A percentile compares a stretch with the other conserved stretches of the same genome.
These are phyloP conservation scores for Phaetusa simplex DNA, from an alignment of 2,113 vertebrate genomes.

Conservation along the genomic window DNA sequence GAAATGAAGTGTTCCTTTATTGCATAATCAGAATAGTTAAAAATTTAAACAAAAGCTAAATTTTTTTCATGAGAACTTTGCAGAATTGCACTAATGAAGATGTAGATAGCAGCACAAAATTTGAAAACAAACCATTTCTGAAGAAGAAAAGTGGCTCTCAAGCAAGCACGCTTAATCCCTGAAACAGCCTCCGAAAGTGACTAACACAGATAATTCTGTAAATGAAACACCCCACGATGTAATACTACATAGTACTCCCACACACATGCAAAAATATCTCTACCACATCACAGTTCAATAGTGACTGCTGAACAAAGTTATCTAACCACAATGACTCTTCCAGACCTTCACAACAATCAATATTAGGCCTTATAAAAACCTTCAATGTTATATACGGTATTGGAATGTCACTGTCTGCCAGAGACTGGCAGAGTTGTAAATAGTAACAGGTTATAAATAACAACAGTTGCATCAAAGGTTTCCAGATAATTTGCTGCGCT, in stretches of 20 bases:
- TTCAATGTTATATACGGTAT: neutral
- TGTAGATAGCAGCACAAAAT: neutral
- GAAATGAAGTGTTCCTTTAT: neutral
- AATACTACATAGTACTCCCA: neutral
- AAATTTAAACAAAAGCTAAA: neutral
- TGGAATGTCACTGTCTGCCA: neutral
- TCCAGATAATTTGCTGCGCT: neutral
- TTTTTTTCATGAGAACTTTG: neutral
- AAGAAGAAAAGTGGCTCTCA: no score
- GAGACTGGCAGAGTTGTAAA: neutral
- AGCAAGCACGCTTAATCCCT: neutral
- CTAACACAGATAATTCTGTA: neutral
- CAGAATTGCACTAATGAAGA: neutral
- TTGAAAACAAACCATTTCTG: neutral
- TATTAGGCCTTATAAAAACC: neutral
- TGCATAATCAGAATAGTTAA: neutral
- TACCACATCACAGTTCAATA: neutral
- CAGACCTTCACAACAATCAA: neutral
- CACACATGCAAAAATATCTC: neutral
- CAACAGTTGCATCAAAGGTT: neutral
- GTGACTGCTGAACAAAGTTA: neutral
- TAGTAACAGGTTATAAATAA: slow-evolving; percentile 9
- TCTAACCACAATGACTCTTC: neutral
- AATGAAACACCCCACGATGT: neutral
- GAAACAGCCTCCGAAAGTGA: neutral